Conservation (phyloP, 2,797 vertebrate species). For the Novumbra hubbsi region DNA sequence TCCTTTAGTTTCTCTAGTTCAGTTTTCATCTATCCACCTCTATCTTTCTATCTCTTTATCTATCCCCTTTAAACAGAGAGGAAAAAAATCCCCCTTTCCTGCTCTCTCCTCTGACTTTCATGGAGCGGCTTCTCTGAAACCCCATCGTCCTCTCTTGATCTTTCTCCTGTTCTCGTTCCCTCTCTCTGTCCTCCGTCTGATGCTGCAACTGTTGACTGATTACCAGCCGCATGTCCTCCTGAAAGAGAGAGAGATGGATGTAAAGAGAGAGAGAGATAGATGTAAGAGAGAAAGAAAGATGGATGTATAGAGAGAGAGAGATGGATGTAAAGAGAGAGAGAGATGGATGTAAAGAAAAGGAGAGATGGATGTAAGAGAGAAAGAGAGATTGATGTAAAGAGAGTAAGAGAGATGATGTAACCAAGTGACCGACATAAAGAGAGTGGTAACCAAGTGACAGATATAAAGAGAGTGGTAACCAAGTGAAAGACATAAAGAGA, state of each 20-base stretch:
- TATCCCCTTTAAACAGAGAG: slow-evolving; percentile 72
- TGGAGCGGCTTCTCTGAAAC: slow-evolving; percentile 73
- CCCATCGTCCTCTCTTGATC: slow-evolving; percentile 37
- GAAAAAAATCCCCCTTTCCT: slow-evolving; percentile 72
- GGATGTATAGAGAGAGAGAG: background rate
- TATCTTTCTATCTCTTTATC: slow-evolving; percentile 20
- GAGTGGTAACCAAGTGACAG: too few species aligned
- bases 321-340: background rate
- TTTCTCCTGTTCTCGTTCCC: slow-evolving; percentile 31
- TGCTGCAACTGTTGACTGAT: slow-evolving; percentile 75
- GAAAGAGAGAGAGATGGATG: slow-evolving; percentile 9
- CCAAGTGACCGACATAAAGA: too few species aligned
- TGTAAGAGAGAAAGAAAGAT: background rate
- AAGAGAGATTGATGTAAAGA: too few species aligned
- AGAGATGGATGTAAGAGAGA: too few species aligned
- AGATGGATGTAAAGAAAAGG: background rate
- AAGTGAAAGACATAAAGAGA: too few species aligned
- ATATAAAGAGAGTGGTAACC: too few species aligned
- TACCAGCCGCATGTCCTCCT: slow-evolving; percentile 82
- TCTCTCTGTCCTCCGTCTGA: slow-evolving; percentile 62
- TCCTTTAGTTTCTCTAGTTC: background rate
- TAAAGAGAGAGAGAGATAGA: background rate
- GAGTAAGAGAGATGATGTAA: too few species aligned
- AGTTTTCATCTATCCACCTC: slow-evolving; percentile 10
- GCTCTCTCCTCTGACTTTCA: slow-evolving; percentile 67